Evolutionary conservation across 2,797 vertebrate species (phyloP), one percentile per base, ranked within the genome.

Genomic region (Chelmon rostratus): DNA sequence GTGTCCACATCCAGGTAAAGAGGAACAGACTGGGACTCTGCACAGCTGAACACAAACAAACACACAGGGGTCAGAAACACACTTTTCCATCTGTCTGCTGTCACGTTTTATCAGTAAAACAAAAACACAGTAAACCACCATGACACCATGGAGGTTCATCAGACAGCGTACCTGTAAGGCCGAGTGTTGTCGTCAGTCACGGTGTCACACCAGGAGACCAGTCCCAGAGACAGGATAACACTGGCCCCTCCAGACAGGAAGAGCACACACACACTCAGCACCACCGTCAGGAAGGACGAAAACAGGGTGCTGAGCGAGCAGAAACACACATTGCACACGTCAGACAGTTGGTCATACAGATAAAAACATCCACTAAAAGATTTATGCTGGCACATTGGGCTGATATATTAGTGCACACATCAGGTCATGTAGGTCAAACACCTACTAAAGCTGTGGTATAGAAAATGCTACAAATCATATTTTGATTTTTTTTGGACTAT

Each of bases 1-100:
- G 95, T 95, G 86, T 96, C 90, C 50, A 96, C 95, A n/a, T 96
- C 95, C 90, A 96, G 89, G 86, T 96, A 94, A 47, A 96, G 85
- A 3, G 94, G 90, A 35, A 95, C 87, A 16, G 90, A 93, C 86
- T 96, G 93, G 0, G 94, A 93, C 86, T 95, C 94, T 11, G 92
- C 92, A 91, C 96, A 96, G 70, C 96, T 96, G 79, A 19, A 81
- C 12, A 88, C 13, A 83, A 78, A 67, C 18, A 71, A 53, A 57
- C 8, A 67, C 0, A 16, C 54, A 25, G 10, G 6, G 59, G 23
- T 78, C 12, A 89, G 47, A 66, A 28, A 53, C 23, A 37, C 33
- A n/a, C 6, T 15, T 61, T 40, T n/a, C 7, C 12, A 33, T 5
- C 40, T 19, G 2, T 64, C 8, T 38, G 31, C 21, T 31, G 19